Evolutionary conservation across 92 coral and sea anemone species (phyloP).

Genomic region (Porites cylindrica): DNA sequence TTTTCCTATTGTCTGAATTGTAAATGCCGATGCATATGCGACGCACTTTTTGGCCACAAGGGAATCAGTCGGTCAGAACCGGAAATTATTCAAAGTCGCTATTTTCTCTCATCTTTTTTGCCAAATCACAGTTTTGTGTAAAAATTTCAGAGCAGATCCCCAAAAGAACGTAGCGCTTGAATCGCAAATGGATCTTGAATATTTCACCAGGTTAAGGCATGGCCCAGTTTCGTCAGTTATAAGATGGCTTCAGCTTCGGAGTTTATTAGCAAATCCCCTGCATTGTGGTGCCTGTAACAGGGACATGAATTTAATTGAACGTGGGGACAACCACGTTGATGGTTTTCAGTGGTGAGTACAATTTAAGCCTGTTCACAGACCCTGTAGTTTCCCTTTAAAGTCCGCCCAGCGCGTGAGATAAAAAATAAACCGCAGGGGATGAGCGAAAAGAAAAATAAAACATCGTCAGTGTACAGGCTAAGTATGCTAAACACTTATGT

Average conservation of each 20-base stretch:
- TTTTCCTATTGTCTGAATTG: conserved; percentile 1
- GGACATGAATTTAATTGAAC: conserved; percentile 2
- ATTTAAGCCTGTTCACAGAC: not conserved
- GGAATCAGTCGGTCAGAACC: conserved; percentile 4
- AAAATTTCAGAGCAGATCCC: not conserved
- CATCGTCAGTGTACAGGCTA: not conserved
- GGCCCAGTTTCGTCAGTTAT: conserved; percentile 4
- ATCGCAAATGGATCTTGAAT: conserved; percentile 6
- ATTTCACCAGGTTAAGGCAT: conserved; percentile 7
- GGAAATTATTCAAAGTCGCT: not conserved
- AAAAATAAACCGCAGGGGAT: too few relatives aligned
- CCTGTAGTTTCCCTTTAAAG: too few relatives aligned
- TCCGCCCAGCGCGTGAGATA: too few relatives aligned
- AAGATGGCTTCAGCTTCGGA: conserved; percentile 22
- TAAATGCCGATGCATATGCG: not conserved
- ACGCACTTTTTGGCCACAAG: not conserved
- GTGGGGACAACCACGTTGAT: conserved; percentile 25
- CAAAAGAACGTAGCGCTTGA: conserved; percentile 8
- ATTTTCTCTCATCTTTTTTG: not conserved
- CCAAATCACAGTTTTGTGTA: not conserved
- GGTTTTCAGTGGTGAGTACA: conserved; percentile 23
- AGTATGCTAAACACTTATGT: not conserved
- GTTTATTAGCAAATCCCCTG: conserved; percentile 29
- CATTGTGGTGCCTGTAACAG: conserved; percentile 35
- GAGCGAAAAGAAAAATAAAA: too few relatives aligned